phyloP scores from a whole-genome alignment of 1,140 invertebrate genomes.

The Apocrypta bakeri region DNA sequence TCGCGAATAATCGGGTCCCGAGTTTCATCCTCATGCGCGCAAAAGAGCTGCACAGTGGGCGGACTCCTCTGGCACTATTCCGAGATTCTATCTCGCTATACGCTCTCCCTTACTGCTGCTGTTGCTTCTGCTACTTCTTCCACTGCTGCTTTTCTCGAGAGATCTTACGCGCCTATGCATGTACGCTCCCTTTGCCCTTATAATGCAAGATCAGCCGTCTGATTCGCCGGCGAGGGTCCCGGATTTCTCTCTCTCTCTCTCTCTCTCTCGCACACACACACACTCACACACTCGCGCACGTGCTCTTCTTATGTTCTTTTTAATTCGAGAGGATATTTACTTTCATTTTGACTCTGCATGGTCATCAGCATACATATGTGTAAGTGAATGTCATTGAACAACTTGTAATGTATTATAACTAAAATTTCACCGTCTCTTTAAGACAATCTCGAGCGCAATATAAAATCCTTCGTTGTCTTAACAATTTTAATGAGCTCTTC shows the following conservation, averaged over 20 bases:
- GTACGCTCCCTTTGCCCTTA: conserved; percentile 27
- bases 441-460: background rate
- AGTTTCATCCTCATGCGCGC: conserved; percentile 43
- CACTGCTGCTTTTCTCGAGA: background rate
- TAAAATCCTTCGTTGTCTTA: background rate
- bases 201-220: conserved; percentile 29
- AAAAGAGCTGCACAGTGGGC: conserved; percentile 48
- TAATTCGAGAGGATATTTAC: background rate
- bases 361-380: too few relatives aligned
- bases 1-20: conserved; percentile 46
- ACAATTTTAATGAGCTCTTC: background rate
- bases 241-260: conserved; percentile 4
- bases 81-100: conserved; percentile 55
- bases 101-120: background rate
- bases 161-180: background rate
- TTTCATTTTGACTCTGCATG: too few relatives aligned
- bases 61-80: conserved; percentile 53
- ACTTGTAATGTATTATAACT: too few relatives aligned
- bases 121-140: background rate
- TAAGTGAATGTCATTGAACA: too few relatives aligned
- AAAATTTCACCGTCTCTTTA: background rate
- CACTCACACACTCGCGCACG: background rate
- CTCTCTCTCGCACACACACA: background rate
- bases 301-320: background rate
- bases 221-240: conserved; percentile 16